Percentiles rank a stretch among this genome's conserved stretches.
Evolutionary conservation across 2,113 vertebrate species (phyloP).

Genomic region (Triplophysa siluroides): DNA sequence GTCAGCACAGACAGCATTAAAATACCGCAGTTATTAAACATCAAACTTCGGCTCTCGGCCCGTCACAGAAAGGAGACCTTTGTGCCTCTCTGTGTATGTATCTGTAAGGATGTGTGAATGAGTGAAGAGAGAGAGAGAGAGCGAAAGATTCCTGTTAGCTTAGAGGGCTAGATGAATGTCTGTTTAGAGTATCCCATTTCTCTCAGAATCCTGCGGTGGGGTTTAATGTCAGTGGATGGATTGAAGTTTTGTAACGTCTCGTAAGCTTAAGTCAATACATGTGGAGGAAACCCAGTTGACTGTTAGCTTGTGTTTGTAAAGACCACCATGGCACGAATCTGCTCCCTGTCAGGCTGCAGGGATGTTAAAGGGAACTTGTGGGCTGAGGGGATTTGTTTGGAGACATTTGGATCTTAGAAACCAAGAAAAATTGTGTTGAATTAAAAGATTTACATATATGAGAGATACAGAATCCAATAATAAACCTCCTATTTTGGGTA

Average conservation of each 20-base stretch:
- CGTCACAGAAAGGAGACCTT: constrained; percentile 56
- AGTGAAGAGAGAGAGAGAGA: constrained; percentile 6
- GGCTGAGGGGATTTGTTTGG: background rate
- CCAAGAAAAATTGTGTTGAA: background rate
- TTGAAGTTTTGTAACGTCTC: constrained; percentile 47
- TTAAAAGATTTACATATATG: background rate
- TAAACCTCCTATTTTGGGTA: background rate
- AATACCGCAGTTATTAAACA: constrained; percentile 57
- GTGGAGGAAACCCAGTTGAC: constrained; percentile 39
- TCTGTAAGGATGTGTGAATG: constrained; percentile 12
- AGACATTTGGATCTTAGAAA: background rate
- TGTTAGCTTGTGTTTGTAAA: constrained; percentile 46
- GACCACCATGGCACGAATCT: constrained; percentile 44
- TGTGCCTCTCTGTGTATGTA: constrained; percentile 41
- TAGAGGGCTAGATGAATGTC: constrained; percentile 28
- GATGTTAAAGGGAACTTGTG: background rate
- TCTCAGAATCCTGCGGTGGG: constrained; percentile 26
- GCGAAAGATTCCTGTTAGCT: constrained; percentile 18
- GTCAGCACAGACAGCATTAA: constrained; percentile 54
- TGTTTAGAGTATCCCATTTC: constrained; percentile 52
- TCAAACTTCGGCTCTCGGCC: constrained; percentile 44
- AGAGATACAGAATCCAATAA: background rate
- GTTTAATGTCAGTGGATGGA: constrained; percentile 42
- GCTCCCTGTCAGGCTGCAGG: constrained; percentile 39
- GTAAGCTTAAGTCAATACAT: constrained; percentile 51